These are phyloP conservation scores for Ictalurus punctatus DNA, from an alignment of 2,113 vertebrate species.

Conservation along the genomic window DNA sequence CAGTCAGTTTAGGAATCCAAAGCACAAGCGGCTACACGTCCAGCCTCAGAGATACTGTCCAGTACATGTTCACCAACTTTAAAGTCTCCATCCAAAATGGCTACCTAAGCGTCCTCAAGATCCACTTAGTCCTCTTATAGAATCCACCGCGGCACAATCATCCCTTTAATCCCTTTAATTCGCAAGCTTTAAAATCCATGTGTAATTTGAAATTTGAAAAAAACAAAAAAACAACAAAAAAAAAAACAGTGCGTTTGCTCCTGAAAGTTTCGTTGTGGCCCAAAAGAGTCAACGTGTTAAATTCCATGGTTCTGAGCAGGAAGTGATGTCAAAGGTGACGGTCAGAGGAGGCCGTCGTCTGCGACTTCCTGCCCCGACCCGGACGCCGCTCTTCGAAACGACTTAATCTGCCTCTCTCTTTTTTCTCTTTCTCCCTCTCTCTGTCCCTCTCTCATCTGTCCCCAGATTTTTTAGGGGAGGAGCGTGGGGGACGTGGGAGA, in stretches of 20 bases:
- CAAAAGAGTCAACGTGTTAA: conserved; percentile 46
- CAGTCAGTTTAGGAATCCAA: conserved; percentile 40
- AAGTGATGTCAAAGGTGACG: conserved; percentile 54
- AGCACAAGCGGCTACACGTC: conserved; percentile 26
- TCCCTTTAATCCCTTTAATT: conserved; percentile 34
- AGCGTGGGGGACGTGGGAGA: conserved; percentile 59
- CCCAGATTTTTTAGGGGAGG: conserved; percentile 64
- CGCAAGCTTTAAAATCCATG: conserved; percentile 5
- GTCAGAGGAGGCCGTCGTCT: conserved; percentile 47
- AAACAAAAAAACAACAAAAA: neutral
- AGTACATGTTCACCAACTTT: neutral
- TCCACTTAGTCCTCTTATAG: conserved; percentile 34
- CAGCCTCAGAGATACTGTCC: conserved; percentile 36
- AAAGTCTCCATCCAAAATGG: conserved; percentile 36
- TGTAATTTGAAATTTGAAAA: neutral
- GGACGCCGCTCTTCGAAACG: conserved; percentile 65
- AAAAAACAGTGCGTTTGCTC: neutral
- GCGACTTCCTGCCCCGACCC: conserved; percentile 63
- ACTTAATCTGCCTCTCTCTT: conserved; percentile 63
- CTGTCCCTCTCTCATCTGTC: conserved; percentile 73
- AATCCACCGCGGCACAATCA: conserved; percentile 24
- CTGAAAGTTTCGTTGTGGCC: conserved; percentile 7
- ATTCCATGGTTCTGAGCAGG: conserved; percentile 62
- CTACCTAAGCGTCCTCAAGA: conserved; percentile 42
- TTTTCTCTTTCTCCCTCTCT: conserved; percentile 51